A percentile compares a stretch with the other conserved stretches of the same genome.
phyloP scores from a whole-genome alignment of 2,113 vertebrate species.

The Reinhardtius hippoglossoides region DNA sequence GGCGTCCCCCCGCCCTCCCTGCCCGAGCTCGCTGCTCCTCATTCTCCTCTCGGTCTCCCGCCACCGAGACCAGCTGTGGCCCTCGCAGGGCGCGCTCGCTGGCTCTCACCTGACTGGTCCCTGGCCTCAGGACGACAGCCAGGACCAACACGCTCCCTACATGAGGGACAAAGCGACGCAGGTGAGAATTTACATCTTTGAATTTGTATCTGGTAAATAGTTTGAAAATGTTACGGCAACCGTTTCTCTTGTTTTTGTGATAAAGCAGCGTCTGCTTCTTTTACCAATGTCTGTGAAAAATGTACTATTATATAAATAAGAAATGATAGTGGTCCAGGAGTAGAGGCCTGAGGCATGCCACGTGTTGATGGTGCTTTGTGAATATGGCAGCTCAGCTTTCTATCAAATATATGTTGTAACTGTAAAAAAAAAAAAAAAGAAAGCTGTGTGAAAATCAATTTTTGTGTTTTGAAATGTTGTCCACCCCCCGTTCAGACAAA shows the following conservation, averaged over 20 bases:
- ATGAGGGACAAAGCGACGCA: constrained; percentile 99
- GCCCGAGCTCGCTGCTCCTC: constrained; percentile 33
- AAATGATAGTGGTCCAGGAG: no score
- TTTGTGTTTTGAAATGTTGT: no score
- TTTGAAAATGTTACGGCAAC: no score
- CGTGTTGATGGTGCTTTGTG: no score
- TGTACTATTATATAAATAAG: no score
- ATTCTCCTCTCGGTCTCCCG: constrained; percentile 76
- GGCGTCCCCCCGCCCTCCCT: constrained; percentile 63
- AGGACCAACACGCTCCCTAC: constrained; percentile 88
- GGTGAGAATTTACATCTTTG: constrained; percentile 78
- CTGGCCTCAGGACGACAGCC: constrained; percentile 95
- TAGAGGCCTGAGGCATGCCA: no score
- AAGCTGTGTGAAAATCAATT: no score
- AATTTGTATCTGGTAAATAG: background rate
- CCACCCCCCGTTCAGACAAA: background rate
- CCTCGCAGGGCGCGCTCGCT: constrained; percentile 91
- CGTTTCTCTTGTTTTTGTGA: no score
- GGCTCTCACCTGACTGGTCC: constrained; percentile 94
- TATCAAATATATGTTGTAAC: background rate
- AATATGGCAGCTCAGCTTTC: no score
- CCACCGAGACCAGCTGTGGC: constrained; percentile 85
- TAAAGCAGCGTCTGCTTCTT: no score
- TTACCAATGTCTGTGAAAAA: no score
- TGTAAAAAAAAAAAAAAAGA: no score